Evolutionary conservation across 2,888 invertebrate genomes (phyloP), one percentile per base, ranked within the genome.

Genomic region (Acronicta psi): DNA sequence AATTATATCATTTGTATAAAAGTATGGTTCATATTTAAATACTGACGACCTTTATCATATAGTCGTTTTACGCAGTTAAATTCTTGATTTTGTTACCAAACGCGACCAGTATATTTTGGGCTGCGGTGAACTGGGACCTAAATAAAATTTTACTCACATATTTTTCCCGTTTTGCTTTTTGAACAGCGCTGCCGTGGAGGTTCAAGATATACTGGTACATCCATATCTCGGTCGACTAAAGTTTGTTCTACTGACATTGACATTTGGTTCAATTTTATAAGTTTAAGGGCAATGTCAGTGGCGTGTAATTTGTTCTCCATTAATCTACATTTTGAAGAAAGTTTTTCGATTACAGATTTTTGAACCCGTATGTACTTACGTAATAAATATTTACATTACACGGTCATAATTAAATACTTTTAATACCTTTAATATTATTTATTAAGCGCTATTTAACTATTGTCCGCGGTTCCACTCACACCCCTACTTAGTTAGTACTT

Each of bases 231-330:
- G 20, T 23, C 41, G 41, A 53, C 10, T 36, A 13, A 51, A 53
- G 29, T 57, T 59, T 42, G 42, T 59, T 34, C 40, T 57, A 31
- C 57, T 59, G 60, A 68, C 77, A 62, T 73, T 73, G 73, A 56
- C 73, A 73, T 76, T 73, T 68, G 7, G 16, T 16, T 54, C 44
- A 2, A 47, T 72, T 58, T 60, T 36, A 34, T 72, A 76, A 75
- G 59, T 64, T 59, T 75, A 68, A 75, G 73, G 76, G 55, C 69
- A 59, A 38, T 59, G 72, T 23, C 68, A 59, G 52, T 25, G 44
- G 44, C 18, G 17, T 58, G 42, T 46, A 68, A 73, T 73, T 73
- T 76, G 73, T 55, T 56, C 45, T 61, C 54, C 47, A 73, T 68
- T 73, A 76, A 59, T 75, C 46, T 53, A 60, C 63, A 57, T 63